phyloP scores from a whole-genome alignment of 2,888 invertebrate genomes.

The Xanthostigma xanthostigma region DNA sequence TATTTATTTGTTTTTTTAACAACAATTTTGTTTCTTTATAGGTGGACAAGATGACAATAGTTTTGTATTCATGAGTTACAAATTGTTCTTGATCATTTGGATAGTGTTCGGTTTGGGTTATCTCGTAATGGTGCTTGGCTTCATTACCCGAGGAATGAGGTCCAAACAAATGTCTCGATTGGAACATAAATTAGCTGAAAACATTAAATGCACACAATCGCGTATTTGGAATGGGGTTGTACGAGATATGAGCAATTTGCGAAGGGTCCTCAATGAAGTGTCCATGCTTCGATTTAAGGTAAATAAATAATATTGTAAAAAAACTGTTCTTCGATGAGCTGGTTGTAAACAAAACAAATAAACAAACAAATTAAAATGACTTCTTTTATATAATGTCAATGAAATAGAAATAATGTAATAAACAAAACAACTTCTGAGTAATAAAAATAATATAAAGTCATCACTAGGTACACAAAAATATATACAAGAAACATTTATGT shows the following conservation, averaged over 20 bases:
- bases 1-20: too few relatives aligned
- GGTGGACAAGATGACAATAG: conserved; percentile 24
- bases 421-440: too few relatives aligned
- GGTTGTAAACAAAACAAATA: too few relatives aligned
- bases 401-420: too few relatives aligned
- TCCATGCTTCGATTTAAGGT: conserved; percentile 72
- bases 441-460: too few relatives aligned
- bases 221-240: conserved; percentile 63
- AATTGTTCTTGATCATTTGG: conserved; percentile 73
- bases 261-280: conserved; percentile 65
- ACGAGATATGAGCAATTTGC: conserved; percentile 55
- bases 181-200: conserved; percentile 61
- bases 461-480: too few relatives aligned
- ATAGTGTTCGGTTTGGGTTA: conserved; percentile 86
- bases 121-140: conserved; percentile 76
- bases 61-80: conserved; percentile 45
- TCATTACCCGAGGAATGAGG: conserved; percentile 61
- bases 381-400: too few relatives aligned
- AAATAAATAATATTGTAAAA: conserved; percentile 14
- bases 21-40: conserved; percentile 12
- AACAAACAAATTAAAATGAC: too few relatives aligned
- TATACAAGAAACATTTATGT: too few relatives aligned
- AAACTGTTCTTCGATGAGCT: too few relatives aligned
- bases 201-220: conserved; percentile 63
- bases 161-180: conserved; percentile 58